phyloP scores from a whole-genome alignment of 2,113 vertebrate species.

The Odontesthes bonariensis region DNA sequence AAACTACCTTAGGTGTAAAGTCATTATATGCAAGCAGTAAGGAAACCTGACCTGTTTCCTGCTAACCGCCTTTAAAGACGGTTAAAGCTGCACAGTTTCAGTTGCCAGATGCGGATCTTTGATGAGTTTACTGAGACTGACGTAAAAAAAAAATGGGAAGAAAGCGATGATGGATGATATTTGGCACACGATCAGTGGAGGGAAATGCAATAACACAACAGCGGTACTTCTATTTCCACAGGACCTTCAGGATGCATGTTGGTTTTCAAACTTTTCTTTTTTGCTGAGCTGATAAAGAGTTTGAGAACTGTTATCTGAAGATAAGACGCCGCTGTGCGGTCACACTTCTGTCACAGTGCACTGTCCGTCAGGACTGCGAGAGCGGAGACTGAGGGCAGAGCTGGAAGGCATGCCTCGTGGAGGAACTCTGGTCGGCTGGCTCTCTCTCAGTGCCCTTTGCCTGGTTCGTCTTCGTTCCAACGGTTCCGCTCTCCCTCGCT shows the following conservation, averaged over 20 bases:
- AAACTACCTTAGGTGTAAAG: neutral
- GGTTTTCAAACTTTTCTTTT: slow-evolving; percentile 32
- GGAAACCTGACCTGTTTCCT: neutral
- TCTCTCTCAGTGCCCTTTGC: slow-evolving; percentile 82
- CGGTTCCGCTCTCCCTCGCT: slow-evolving; percentile 53
- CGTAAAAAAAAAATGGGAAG: neutral
- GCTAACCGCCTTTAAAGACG: neutral
- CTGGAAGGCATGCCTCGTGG: slow-evolving; percentile 78
- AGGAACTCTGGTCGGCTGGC: slow-evolving; percentile 81
- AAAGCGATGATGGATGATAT: neutral
- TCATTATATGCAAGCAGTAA: neutral
- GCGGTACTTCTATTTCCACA: slow-evolving; percentile 12
- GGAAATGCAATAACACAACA: neutral
- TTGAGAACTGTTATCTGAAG: slow-evolving; percentile 6
- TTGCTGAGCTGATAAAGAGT: slow-evolving; percentile 33
- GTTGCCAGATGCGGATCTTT: neutral
- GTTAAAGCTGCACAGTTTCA: neutral
- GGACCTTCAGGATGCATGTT: slow-evolving; percentile 35
- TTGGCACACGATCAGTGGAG: slow-evolving; percentile 12
- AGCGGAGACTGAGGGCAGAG: slow-evolving; percentile 76
- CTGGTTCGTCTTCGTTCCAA: slow-evolving; percentile 56
- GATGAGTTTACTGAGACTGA: neutral
- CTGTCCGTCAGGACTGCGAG: slow-evolving; percentile 94
- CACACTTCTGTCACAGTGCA: slow-evolving; percentile 95
- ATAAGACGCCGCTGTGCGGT: slow-evolving; percentile 42